A percentile compares a stretch with the other conserved stretches of the same genome.
Evolutionary conservation across 2,888 invertebrate genomes (phyloP).

Genomic region (Spilosoma lubricipeda): DNA sequence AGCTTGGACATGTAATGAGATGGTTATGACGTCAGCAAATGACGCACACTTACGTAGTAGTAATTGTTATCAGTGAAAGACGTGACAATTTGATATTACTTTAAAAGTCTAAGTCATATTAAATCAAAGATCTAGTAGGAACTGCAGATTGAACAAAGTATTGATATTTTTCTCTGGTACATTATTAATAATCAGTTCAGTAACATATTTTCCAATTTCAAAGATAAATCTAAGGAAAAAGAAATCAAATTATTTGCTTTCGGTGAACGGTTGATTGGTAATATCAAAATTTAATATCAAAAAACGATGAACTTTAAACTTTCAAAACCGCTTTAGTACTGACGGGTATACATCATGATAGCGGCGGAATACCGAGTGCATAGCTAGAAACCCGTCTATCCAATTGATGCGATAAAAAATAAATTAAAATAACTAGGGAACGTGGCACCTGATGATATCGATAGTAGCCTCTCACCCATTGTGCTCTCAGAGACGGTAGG

Average conservation of each 20-base stretch:
- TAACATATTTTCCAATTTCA: neutral
- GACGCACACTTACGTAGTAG: neutral
- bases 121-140: neutral
- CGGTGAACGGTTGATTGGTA: slow-evolving; percentile 37
- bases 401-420: slow-evolving; percentile 84
- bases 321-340: slow-evolving; percentile 63
- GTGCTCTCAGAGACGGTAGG: slow-evolving; percentile 76
- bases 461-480: slow-evolving; percentile 76
- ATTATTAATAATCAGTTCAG: neutral
- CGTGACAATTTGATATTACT: neutral
- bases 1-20: slow-evolving; percentile 4
- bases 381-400: slow-evolving; percentile 77
- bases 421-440: slow-evolving; percentile 82
- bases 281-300: slow-evolving; percentile 70
- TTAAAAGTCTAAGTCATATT: neutral
- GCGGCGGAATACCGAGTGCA: slow-evolving; percentile 69
- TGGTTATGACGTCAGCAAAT: neutral
- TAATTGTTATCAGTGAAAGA: neutral
- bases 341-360: slow-evolving; percentile 75
- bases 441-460: slow-evolving; percentile 79
- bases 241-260: slow-evolving; percentile 46
- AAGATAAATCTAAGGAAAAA: slow-evolving; percentile 20
- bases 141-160: neutral
- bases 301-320: slow-evolving; percentile 80
- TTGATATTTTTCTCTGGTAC: neutral